Conservation (phyloP, 2,888 invertebrate genomes). For the Trileptium ribeirensis region DNA sequence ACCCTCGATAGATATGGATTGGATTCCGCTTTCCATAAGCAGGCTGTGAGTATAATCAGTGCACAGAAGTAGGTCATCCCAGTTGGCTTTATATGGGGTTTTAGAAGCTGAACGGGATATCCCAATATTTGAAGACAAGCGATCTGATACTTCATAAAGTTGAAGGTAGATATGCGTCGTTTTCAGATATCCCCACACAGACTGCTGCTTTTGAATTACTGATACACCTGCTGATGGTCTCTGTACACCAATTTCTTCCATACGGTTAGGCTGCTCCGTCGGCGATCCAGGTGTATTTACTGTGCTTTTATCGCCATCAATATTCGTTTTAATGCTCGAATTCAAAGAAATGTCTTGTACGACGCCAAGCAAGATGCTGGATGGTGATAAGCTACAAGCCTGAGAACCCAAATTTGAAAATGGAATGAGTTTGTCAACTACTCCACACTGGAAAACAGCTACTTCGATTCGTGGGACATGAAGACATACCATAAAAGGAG, state of each 20-base stretch:
- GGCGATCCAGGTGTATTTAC: background rate
- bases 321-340: background rate
- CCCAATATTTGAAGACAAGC: slow-evolving; percentile 24
- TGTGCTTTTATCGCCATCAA: background rate
- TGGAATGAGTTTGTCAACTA: slow-evolving; percentile 19
- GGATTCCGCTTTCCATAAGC: background rate
- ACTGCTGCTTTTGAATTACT: background rate
- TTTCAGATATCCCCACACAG: background rate
- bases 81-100: slow-evolving; percentile 30
- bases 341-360: background rate
- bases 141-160: slow-evolving; percentile 32
- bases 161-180: slow-evolving; percentile 28
- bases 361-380: background rate
- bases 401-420: background rate
- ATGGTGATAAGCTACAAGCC: background rate
- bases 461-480: slow-evolving; percentile 26
- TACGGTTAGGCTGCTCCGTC: background rate
- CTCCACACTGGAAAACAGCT: slow-evolving; percentile 35
- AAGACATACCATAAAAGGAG: background rate
- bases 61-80: slow-evolving; percentile 22
- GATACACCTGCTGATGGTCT: no score
- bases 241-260: background rate
- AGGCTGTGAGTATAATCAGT: background rate
- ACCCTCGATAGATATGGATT: background rate
- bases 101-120: slow-evolving; percentile 35